Evolutionary conservation across 1,140 invertebrate species (phyloP).

Genomic region (Drosophila busckii): DNA sequence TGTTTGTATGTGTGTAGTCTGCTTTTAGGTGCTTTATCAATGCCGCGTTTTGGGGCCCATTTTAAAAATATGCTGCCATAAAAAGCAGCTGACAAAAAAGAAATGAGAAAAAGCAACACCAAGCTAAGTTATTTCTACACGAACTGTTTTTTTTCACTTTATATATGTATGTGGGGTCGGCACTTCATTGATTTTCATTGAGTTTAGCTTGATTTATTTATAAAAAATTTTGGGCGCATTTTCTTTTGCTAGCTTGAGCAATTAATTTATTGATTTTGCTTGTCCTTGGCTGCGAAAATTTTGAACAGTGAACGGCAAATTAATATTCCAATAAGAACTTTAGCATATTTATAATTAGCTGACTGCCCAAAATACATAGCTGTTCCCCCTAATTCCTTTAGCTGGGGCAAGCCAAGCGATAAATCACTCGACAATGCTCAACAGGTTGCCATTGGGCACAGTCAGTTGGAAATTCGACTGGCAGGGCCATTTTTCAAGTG

Average conservation of each 20-base stretch:
- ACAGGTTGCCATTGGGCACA: constrained; percentile 52
- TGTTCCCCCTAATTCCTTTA: no score
- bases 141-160: no score
- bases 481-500: constrained; percentile 57
- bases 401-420: constrained; percentile 34
- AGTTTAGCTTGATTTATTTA: constrained; percentile 58
- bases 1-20: neutral
- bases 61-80: constrained; percentile 24
- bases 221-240: constrained; percentile 22
- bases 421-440: constrained; percentile 59
- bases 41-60: no score
- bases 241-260: constrained; percentile 4
- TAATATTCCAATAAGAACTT: no score
- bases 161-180: no score
- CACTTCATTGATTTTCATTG: constrained; percentile 70
- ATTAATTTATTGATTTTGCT: constrained; percentile 50
- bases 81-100: neutral
- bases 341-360: no score
- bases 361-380: constrained; percentile 1
- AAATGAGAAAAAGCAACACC: no score
- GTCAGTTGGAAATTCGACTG: constrained; percentile 38
- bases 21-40: no score
- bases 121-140: no score
- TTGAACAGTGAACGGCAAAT: no score
- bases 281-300: constrained; percentile 13